Base-by-base conservation (phyloP, 64 coral and sea anemone species). In the Exaiptasia diaphana region DNA sequence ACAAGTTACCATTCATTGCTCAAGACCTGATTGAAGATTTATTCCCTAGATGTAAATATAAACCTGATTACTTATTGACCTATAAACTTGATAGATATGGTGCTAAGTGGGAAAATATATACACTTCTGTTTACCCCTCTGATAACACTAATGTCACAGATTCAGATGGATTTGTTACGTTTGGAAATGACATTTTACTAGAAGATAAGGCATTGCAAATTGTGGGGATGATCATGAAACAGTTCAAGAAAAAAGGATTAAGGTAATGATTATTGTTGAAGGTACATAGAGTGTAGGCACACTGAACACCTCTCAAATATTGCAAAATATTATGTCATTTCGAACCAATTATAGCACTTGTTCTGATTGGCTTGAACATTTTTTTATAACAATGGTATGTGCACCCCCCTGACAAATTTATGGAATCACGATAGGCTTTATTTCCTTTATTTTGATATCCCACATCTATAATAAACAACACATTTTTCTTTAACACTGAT, bases 51-150 rank as follows among this genome's bases (percentile, higher is more conserved):
- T 73, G 69, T 30, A 18, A 35, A 23, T 73, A 73, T 31, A 49
- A 73, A 37, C 69, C 69, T 42, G 44, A 12, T n/a, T 73, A 73
- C 23, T 73, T 73, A 18, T 4, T 73, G 25, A 73, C 40, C 21
- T 40, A 24, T 14, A 24, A 73, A 37, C 27, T 73, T 13, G 20
- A 22, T 30, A 42, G 38, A 45, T 73, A 45, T 49, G 69, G 23
- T 3, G 39, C 69, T 4, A 42, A 45, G 38, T 73, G 69, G 69
- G 69, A 73, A 43, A 42, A 73, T 24, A 49, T 73, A 23, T 73
- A 73, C 45, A 37, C 69, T 45, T 25, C 69, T 5, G 21, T 73
- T n/a, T 73, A 45, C 27, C 69, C 69, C 27, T 73, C 69, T 2
- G 69, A 73, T 49, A 5, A 48, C 1, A 42, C 69, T 31, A 73